A percentile compares a stretch with the other conserved stretches of the same genome.
phyloP scores from a whole-genome alignment of 2,888 invertebrate genomes.

The Diadromus collaris region DNA sequence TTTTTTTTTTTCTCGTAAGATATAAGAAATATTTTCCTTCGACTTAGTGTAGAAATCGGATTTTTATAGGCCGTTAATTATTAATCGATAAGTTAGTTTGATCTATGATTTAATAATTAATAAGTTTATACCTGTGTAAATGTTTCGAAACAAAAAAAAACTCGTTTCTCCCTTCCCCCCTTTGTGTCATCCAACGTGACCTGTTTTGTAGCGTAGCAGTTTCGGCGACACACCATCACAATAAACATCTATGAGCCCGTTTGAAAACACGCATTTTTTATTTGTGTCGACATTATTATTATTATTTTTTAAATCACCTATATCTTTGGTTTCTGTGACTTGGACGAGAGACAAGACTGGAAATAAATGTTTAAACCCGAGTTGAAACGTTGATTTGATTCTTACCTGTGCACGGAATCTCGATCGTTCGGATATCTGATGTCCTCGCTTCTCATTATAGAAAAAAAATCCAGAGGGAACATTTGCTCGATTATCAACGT shows the following conservation, averaged over 20 bases:
- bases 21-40: constrained; percentile 41
- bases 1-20: constrained; percentile 11
- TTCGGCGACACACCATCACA: constrained; percentile 32
- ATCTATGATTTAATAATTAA: constrained; percentile 43
- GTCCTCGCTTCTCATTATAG: background rate
- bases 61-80: constrained; percentile 40
- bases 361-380: background rate
- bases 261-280: constrained; percentile 22
- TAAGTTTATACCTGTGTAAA: constrained; percentile 57
- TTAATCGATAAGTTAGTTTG: constrained; percentile 40
- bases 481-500: background rate
- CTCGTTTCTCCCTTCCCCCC: constrained; percentile 8
- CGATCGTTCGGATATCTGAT: background rate
- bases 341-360: constrained; percentile 1
- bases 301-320: background rate
- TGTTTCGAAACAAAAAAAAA: constrained; percentile 47
- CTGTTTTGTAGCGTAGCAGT: constrained; percentile 43
- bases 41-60: constrained; percentile 38
- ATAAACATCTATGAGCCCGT: constrained; percentile 42
- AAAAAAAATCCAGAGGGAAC: background rate
- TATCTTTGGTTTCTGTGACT: background rate
- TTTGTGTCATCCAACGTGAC: constrained; percentile 37
- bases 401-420: background rate
- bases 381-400: background rate
- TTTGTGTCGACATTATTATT: constrained; percentile 7